phyloP scores from a whole-genome alignment of 2,113 vertebrate genomes.

The Coracopsis vasa region DNA sequence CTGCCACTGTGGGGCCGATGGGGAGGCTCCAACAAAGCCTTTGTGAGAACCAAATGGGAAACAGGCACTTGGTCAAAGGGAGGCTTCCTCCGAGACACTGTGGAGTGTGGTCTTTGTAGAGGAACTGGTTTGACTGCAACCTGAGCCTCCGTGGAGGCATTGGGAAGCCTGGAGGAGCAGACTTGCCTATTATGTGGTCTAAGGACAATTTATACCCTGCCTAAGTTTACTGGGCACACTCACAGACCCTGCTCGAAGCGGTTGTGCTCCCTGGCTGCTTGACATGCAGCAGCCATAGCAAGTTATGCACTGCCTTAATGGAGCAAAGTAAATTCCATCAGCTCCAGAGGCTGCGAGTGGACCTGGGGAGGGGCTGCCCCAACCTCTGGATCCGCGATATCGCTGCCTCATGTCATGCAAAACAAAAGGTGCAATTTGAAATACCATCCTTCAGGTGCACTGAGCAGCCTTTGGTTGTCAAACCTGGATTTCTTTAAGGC shows the following conservation, averaged over 20 bases:
- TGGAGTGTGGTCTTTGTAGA: fast-evolving
- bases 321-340: constrained; percentile 65
- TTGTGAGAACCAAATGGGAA: fast-evolving
- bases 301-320: constrained; percentile 35
- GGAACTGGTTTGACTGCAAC: background rate
- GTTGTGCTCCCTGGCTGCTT: background rate
- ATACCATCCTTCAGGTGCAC: constrained; percentile 53
- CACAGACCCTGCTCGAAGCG: background rate
- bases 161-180: background rate
- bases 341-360: constrained; percentile 36
- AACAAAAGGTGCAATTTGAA: constrained; percentile 71
- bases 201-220: background rate
- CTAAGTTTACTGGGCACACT: background rate
- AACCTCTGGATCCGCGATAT: constrained; percentile 40
- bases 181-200: fast-evolving
- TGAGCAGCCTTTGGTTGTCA: background rate
- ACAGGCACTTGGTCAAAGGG: background rate
- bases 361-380: constrained; percentile 59
- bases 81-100: background rate
- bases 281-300: constrained; percentile 3
- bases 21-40: background rate
- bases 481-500: constrained; percentile 65
- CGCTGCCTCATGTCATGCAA: constrained; percentile 64
- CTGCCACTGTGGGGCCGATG: background rate
- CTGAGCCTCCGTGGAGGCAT: background rate